Evolutionary conservation across 2,113 vertebrate genomes (phyloP), one percentile per base, ranked within the genome.

Genomic region (Chaetops frenatus): DNA sequence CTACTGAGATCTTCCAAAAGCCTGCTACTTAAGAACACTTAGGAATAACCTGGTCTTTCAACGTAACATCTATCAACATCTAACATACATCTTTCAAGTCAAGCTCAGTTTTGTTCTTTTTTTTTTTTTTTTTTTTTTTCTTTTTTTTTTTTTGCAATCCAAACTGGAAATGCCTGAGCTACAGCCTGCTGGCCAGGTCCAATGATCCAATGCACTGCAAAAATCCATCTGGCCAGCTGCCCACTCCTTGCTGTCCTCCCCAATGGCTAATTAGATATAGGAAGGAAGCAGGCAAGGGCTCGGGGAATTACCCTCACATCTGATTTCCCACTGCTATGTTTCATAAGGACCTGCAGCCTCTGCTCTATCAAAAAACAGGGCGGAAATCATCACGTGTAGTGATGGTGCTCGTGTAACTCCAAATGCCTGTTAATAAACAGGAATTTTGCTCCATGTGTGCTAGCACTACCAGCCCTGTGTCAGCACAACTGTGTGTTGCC

Each of bases 201-300:
- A 69, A 65, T 45, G 25, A 92, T 57, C 36, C 61, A 69, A 65
- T 45, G 25, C 67, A 77, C 74, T 24, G 28, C 31, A 93, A 77
- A 54, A 35, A 88, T 58, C 54, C 54, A 67, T 60, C 51, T 81
- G 82, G 91, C 60, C 72, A 71, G 76, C 51, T 3, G 22, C 86
- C 82, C 38, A 11, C 73, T 70, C 61, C 53, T 79, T 56, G 29
- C 70, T 72, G 40, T 44, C 93, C 45, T 82, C 77, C 71, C 95
- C 64, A 58, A 3, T 4, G 42, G 38, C 50, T 73, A 70, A 80
- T 54, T 77, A 86, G 79, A 83, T 91, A 87, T 0, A 79, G 53
- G 66, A 76, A 94, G 78, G 79, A 87, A 93, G 82, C 60, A 83
- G 70, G 60, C 60, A 78, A 88, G 44, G 51, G 38, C 60, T 66